Percentiles rank a stretch among this genome's conserved stretches.
phyloP scores from a whole-genome alignment of 2,888 invertebrate species.

The Drosophila tripunctata region DNA sequence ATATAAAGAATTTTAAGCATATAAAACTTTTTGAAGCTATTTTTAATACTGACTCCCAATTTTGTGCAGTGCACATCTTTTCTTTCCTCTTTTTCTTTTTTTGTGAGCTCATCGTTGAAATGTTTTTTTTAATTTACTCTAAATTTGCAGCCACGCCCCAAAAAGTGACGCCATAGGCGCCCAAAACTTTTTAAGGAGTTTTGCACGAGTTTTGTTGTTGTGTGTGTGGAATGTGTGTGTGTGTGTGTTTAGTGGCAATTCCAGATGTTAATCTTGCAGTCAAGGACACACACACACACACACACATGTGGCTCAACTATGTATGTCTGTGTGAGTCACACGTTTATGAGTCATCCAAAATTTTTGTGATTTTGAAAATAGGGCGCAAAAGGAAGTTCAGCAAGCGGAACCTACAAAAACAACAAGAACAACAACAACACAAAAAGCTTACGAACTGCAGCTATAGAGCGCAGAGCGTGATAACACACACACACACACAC shows the following conservation, averaged over 20 bases:
- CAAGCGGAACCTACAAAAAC: conserved; percentile 8
- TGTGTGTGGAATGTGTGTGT: conserved; percentile 5
- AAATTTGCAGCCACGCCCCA: conserved; percentile 58
- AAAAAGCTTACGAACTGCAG: conserved; percentile 3
- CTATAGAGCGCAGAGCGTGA: conserved; percentile 2
- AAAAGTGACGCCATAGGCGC: conserved; percentile 59
- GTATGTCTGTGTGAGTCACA: conserved; percentile 58
- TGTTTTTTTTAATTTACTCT: neutral
- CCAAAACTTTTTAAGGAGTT: conserved; percentile 23
- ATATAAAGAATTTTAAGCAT: too few relatives aligned
- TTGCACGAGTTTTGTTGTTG: conserved; percentile 9
- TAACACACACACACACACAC: neutral
- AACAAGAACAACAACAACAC: neutral
- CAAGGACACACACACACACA: conserved; percentile 40
- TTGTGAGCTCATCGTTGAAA: conserved; percentile 29
- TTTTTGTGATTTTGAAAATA: conserved; percentile 18
- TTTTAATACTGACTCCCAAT: too few relatives aligned
- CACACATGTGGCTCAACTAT: conserved; percentile 20
- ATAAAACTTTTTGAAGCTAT: too few relatives aligned
- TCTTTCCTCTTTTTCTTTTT: conserved; percentile 7
- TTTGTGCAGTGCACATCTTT: too few relatives aligned
- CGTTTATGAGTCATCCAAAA: conserved; percentile 54
- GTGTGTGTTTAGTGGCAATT: conserved; percentile 48
- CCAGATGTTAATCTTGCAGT: conserved; percentile 62
- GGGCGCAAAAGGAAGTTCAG: conserved; percentile 28